Evolutionary conservation across 2,888 invertebrate genomes (phyloP), one percentile per base, ranked within the genome.

Genomic region (Microctonus hyperodae): DNA sequence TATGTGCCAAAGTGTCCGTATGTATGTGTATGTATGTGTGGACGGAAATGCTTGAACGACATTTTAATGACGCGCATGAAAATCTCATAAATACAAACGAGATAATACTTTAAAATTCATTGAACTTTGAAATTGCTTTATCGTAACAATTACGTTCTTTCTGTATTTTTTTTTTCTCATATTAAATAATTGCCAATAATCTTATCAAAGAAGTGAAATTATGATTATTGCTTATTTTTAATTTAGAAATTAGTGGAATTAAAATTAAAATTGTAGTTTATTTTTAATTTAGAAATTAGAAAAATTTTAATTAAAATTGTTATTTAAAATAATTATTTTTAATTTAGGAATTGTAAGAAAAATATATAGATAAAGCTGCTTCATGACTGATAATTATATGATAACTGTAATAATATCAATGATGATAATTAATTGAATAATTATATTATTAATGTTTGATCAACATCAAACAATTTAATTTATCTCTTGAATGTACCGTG

Each of bases 391-490:
- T n/a, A n/a, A n/a, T n/a, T n/a, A n/a, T n/a, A n/a, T n/a, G n/a
- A n/a, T n/a, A n/a, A 44, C 16, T 1, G 7, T 16, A 6, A 44
- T 16, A 16, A 16, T 16, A n/a, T 16, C 44, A 16, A 44, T 7
- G 16, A 16, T 44, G n/a, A 44, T 7, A 44, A 16, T 16, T 44
- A 69, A 72, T 73, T 71, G 71, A 69, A 71, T 71, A 73, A n/a
- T n/a, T n/a, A 71, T 70, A 72, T 64, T 69, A 69, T 69, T 72
- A 69, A 73, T 71, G 71, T 71, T 70, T 70, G n/a, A n/a, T n/a
- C n/a, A n/a, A n/a, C 71, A 70, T 70, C 64, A 70, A 64, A 63
- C 68, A 44, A 7, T 9, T 28, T 28, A 25, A 25, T 25, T 28
- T 10, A 44, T 44, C 22, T 55, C 20, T 51, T 51, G 11, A 44